A percentile compares a stretch with the other conserved stretches of the same genome.
Conservation (phyloP, 2,797 vertebrate species). For the Pangasius macronema region DNA sequence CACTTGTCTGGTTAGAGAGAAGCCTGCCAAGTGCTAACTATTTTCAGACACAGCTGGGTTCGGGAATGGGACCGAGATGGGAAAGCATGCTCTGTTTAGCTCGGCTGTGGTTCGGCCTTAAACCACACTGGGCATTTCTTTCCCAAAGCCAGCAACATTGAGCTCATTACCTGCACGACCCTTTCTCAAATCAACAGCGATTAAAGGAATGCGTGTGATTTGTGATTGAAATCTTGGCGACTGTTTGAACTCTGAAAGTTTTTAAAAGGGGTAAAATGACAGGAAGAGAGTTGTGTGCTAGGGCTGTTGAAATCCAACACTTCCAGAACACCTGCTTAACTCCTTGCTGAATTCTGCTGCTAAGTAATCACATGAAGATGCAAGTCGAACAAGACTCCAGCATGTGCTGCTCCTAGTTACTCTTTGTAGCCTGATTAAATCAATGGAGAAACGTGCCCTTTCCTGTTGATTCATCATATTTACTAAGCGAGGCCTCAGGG, state of each 20-base stretch:
- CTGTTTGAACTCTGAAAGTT: background rate
- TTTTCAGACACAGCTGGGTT: constrained; percentile 41
- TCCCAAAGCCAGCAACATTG: background rate
- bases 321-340: constrained; percentile 27
- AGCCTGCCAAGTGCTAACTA: constrained; percentile 41
- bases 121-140: constrained; percentile 15
- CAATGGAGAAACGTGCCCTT: constrained; percentile 15
- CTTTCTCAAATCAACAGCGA: background rate
- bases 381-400: background rate
- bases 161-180: background rate
- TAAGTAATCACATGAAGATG: background rate
- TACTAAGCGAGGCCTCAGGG: constrained; percentile 7
- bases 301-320: constrained; percentile 16
- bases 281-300: background rate
- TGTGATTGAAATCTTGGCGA: background rate
- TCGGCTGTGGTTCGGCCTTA: constrained; percentile 12
- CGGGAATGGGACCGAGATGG: constrained; percentile 22
- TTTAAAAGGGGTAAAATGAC: background rate
- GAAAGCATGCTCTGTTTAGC: constrained; percentile 27
- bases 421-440: constrained; percentile 6
- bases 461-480: background rate
- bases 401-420: too few species aligned
- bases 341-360: constrained; percentile 21
- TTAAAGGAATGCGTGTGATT: background rate
- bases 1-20: constrained; percentile 36